Evolutionary conservation across 2,888 invertebrate genomes (phyloP).

Genomic region (Ligdia adustata): DNA sequence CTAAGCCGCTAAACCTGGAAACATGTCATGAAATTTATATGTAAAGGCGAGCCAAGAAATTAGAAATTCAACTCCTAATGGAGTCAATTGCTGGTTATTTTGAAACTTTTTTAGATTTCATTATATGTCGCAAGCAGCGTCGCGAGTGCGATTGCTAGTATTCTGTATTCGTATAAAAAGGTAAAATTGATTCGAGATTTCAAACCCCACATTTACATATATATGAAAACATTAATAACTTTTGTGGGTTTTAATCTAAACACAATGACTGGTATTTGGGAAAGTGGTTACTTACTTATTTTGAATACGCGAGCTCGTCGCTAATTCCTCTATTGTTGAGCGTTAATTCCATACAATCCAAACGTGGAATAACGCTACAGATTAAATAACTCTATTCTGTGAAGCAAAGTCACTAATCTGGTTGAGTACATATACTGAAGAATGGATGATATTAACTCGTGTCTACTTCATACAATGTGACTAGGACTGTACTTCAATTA

Average conservation of each 20-base stretch:
- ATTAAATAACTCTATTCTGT: constrained; percentile 2
- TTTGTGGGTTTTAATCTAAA: constrained; percentile 47
- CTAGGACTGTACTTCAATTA: too few relatives aligned
- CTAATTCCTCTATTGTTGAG: constrained; percentile 40
- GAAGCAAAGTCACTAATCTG: neutral
- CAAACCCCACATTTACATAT: constrained; percentile 69
- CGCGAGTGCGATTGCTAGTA: too few relatives aligned
- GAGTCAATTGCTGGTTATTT: too few relatives aligned
- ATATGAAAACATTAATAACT: constrained; percentile 63
- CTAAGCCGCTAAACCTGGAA: too few relatives aligned
- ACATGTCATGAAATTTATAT: too few relatives aligned
- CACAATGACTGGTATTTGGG: constrained; percentile 39
- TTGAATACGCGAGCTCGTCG: constrained; percentile 38
- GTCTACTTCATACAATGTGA: too few relatives aligned
- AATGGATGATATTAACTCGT: too few relatives aligned
- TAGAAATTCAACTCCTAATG: too few relatives aligned
- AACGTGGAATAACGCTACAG: constrained; percentile 1
- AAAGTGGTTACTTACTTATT: constrained; percentile 34
- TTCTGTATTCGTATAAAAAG: constrained; percentile 48
- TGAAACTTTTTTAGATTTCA: too few relatives aligned
- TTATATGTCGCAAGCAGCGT: too few relatives aligned
- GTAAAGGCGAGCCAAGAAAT: too few relatives aligned
- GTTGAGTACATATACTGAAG: neutral
- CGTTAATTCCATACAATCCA: constrained; percentile 23
- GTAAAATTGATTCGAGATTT: constrained; percentile 55